Evolutionary conservation across 2,797 vertebrate genomes (phyloP).

Genomic region (Thripadectes ignobilis): DNA sequence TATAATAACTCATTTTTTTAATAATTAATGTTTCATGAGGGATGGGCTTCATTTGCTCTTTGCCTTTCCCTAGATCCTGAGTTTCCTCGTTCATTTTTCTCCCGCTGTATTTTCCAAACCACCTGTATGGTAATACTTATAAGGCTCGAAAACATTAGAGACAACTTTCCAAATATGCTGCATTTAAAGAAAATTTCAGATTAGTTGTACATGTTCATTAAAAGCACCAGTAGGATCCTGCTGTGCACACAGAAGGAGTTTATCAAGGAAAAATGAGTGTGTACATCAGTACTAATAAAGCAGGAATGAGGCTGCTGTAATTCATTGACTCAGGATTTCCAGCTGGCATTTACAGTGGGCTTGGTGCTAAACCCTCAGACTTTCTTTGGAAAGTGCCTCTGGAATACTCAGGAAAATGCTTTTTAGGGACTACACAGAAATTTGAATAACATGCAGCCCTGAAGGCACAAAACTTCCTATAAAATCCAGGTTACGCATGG

Average conservation of each 20-base stretch:
- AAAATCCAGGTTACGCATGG: neutral
- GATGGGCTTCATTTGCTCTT: neutral
- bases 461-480: neutral
- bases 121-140: neutral
- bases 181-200: neutral
- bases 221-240: neutral
- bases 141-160: neutral
- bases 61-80: neutral
- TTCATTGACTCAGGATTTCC: neutral
- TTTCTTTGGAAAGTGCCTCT: neutral
- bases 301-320: neutral
- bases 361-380: neutral
- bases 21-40: neutral
- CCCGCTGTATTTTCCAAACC: neutral
- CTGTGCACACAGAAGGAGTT: neutral
- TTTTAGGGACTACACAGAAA: neutral
- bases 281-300: neutral
- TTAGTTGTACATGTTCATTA: neutral
- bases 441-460: neutral
- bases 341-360: neutral
- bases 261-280: neutral
- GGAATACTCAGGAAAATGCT: neutral
- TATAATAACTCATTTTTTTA: neutral
- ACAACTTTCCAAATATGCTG: neutral
- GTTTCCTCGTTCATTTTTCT: neutral